Evolutionary conservation across 2,888 invertebrate species (phyloP), one percentile per base, ranked within the genome.

Genomic region (Physocephala rufipes): DNA sequence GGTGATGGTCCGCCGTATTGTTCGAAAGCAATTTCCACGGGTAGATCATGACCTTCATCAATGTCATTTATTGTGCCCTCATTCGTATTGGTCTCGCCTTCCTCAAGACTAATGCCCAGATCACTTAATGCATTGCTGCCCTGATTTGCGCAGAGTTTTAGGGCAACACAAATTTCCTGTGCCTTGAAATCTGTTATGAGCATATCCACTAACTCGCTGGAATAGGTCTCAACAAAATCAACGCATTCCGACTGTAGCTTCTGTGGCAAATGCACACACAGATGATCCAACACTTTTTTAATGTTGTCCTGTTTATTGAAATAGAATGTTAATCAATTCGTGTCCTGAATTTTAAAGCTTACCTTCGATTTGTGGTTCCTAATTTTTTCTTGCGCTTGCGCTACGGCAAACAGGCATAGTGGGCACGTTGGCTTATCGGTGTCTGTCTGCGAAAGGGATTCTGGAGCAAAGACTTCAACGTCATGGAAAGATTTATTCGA

Each of bases 331-430:
- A 49, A 16, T 5, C 30, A 49, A 55, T 66, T 13, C n/a, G n/a
- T n/a, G n/a, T n/a, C n/a, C n/a, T n/a, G n/a, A n/a, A n/a, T n/a
- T n/a, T n/a, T n/a, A n/a, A n/a, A n/a, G 49, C 81, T 81, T 84
- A 93, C 93, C 89, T 93, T 92, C 43, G 93, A 93, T 80, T 90
- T 92, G 78, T 94, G 90, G 74, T 91, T 88, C 80, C 91, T 90
- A 15, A 95, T 89, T 85, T 90, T 88, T 47, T 89, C 86, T 80
- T 94, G 92, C n/a, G 95, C 86, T 84, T 94, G 90, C 71, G 91
- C 89, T 0, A 96, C 90, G 3, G 94, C 94, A 82, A 95, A 92
- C 72, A 96, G 88, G 80, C 97, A 97, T 12, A 96, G 86, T 1
- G 94, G 92, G 81, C 96, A 95, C 78, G 90, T 92, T 21, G 90